Evolutionary conservation across 1,140 invertebrate genomes (phyloP).

Genomic region (Nebria ingens): DNA sequence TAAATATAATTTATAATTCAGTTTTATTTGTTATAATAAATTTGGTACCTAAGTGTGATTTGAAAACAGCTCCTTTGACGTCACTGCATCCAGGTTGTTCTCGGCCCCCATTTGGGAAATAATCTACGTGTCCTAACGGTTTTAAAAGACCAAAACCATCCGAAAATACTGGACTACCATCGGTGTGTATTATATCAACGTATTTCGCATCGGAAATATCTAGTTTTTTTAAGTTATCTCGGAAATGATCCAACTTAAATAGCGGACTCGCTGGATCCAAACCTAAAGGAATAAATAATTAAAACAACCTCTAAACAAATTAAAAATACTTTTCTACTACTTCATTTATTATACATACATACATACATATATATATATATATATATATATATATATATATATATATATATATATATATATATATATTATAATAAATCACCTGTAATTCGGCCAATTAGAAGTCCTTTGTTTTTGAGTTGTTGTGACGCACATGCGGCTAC

Average conservation of each 20-base stretch:
- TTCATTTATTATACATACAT: no score
- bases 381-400: no score
- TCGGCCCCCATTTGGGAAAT: slow-evolving; percentile 62
- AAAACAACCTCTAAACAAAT: slow-evolving; percentile 22
- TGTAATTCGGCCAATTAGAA: slow-evolving; percentile 58
- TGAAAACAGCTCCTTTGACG: slow-evolving; percentile 28
- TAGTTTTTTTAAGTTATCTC: slow-evolving; percentile 46
- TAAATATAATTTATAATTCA: not conserved
- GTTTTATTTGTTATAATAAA: not conserved
- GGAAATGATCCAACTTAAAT: slow-evolving; percentile 42
- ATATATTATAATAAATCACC: no score
- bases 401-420: no score
- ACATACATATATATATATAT: no score
- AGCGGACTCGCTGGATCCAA: slow-evolving; percentile 59
- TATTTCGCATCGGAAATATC: slow-evolving; percentile 72
- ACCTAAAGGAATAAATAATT: no score
- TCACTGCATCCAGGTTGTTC: slow-evolving; percentile 57
- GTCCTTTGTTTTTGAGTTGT: slow-evolving; percentile 41
- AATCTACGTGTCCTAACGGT: slow-evolving; percentile 50
- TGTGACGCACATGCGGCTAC: slow-evolving; percentile 62
- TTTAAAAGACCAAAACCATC: slow-evolving; percentile 34
- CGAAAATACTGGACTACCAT: slow-evolving; percentile 47
- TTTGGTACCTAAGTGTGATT: slow-evolving; percentile 28
- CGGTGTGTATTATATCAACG: slow-evolving; percentile 81
- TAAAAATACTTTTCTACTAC: no score